Base-by-base conservation (phyloP, 2,797 vertebrate genomes). In the Spinus pinus region DNA sequence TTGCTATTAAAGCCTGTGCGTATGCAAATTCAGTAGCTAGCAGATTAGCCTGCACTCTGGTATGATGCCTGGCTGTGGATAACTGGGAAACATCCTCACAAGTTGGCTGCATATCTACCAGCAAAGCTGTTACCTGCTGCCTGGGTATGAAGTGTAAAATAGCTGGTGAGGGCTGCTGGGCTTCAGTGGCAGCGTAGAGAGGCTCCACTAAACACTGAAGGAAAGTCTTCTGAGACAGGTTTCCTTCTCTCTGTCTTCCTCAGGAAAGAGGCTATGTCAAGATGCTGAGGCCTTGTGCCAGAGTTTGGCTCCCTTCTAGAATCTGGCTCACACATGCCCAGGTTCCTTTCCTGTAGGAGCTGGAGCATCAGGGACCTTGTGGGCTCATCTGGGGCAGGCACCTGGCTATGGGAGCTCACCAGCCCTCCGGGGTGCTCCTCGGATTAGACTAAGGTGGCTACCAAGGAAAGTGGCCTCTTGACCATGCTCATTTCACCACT, bases 301-400 rank as follows among this genome's bases (percentile, higher is more conserved):
- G 46, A 54, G 17, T 71, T 50, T 65, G 53, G 13, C 39, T 83
- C 30, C 39, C 64, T 83, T 47, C n/a, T 47, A 11, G 18, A 9
- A 1, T 21, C 35, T 60, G 14, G 5, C 27, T 90, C 35, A 39
- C 1, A 1, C 5, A 5, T 0, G 3, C 10, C 5, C 41, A 30
- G 15, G 51, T 89, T 85, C 28, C n/a, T 44, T 49, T 70, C 25
- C 41, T 44, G 30, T 51, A 39, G n/a, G 23, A 87, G 24, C 22
- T 56, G 62, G 30, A 69, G 46, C 9, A 21, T 19, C 12, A 69
- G 44, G 35, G 54, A 58, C 23, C 14, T 41, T 0, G 0, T 41
- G 24, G 23, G 10, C 31, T 73, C 24, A 51, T 21, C 10, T 0
- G 0, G 33, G 25, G 5, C 0, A 1, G 54, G 6, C 12, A 56